Evolutionary conservation across 1,140 invertebrate genomes (phyloP).

Genomic region (Chionoecetes opilio): DNA sequence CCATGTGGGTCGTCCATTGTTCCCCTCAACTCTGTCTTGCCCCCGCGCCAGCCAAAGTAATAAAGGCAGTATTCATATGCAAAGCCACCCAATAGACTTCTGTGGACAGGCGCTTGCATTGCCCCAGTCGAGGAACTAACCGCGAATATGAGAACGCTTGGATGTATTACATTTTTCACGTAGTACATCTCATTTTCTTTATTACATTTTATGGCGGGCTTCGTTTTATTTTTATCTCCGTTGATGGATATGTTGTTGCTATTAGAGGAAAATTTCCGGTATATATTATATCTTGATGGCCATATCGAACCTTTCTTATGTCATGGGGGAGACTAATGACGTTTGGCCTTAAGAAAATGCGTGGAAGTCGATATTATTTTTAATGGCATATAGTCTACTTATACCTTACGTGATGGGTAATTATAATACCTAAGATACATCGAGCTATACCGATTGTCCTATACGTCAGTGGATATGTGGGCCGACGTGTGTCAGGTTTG

Average conservation of each 20-base stretch:
- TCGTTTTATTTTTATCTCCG: background rate
- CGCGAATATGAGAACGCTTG: background rate
- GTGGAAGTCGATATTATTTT: too few relatives aligned
- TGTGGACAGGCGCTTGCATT: background rate
- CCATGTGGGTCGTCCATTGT: background rate
- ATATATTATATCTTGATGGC: too few relatives aligned
- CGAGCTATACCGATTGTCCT: too few relatives aligned
- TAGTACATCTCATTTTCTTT: background rate
- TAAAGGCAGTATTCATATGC: background rate
- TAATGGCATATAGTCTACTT: too few relatives aligned
- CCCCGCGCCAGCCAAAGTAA: background rate
- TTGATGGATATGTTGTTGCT: too few relatives aligned
- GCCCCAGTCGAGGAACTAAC: background rate
- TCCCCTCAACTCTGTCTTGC: background rate
- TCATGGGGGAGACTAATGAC: too few relatives aligned
- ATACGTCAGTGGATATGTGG: too few relatives aligned
- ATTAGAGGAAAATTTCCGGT: too few relatives aligned
- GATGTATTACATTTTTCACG: background rate
- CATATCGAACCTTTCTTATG: too few relatives aligned
- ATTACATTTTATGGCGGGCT: background rate
- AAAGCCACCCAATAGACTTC: background rate
- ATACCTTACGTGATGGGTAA: too few relatives aligned
- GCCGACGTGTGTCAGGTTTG: background rate
- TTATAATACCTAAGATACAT: too few relatives aligned
- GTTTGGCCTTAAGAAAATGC: too few relatives aligned